Evolutionary conservation across 2,888 invertebrate species (phyloP), one percentile per base, ranked within the genome.

Genomic region (Monopis laevigella): DNA sequence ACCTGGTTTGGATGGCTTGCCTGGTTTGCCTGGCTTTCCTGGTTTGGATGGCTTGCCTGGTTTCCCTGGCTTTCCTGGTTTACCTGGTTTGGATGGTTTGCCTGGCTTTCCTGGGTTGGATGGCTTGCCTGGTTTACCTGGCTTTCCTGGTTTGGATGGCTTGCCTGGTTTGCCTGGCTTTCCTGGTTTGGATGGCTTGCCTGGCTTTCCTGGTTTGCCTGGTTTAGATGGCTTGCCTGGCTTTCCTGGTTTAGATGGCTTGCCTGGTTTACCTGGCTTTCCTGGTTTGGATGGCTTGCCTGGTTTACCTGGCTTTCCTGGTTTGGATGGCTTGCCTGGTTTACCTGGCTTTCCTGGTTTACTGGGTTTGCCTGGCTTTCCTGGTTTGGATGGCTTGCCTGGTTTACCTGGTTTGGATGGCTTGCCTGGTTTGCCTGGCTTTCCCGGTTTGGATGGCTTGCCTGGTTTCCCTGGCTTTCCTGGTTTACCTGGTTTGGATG

Each of bases 241-340:
- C 13, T 54, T 55, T 2, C 52, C 53, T 43, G 71, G 71, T 2
- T 18, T 27, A 10, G 38, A 45, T 19, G 68, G 69, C 10, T 52
- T 49, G 30, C 46, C 52, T 18, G 43, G 16, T 17, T 34, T 29
- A 17, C 29, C 35, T 13, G 41, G 39, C 0, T 29, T 16, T 16
- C 40, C 43, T n/a, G 39, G 39, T 1, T 48, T 24, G 1, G 12
- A 2, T 12, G 46, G 40, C 12, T 39, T n/a, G 13, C 21, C 24
- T 35, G 42, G 35, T 6, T 32, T 19, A 10, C 30, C 43, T 30
- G 40, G 40, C 1, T 24, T 32, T 2, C 21, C 34, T 40, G 40
- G 29, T 18, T 16, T 24, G 42, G 42, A 1, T 18, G 17, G n/a
- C 18, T 11, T 16, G 6, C 29, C 44, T 39, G 40, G 43, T 2